Percentiles rank a stretch among this genome's conserved stretches.
These are phyloP conservation scores for Melipona bicolor DNA, from an alignment of 2,888 invertebrate genomes.

Conservation along the genomic window DNA sequence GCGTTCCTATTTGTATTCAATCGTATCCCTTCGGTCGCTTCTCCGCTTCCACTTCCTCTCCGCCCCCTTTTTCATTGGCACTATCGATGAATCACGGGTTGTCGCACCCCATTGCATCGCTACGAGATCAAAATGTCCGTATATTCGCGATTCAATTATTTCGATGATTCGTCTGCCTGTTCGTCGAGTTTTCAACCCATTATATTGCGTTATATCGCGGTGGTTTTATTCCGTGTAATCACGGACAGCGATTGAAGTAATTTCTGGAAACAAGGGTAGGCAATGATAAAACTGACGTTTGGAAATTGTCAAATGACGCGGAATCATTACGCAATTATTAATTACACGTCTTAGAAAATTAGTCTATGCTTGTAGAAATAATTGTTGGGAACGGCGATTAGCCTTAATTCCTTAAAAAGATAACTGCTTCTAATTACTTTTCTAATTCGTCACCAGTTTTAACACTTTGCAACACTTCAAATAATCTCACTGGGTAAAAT, in stretches of 20 bases:
- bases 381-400: too few species aligned
- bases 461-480: too few species aligned
- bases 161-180: not conserved
- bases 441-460: too few species aligned
- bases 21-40: conserved; percentile 25
- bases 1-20: conserved; percentile 58
- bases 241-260: not conserved
- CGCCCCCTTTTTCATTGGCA: too few species aligned
- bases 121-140: not conserved
- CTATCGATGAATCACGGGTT: not conserved
- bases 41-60: not conserved
- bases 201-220: too few species aligned
- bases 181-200: too few species aligned
- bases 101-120: not conserved
- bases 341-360: not conserved
- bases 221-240: too few species aligned
- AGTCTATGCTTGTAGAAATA: too few species aligned
- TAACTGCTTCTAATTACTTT: too few species aligned
- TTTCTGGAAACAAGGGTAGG: not conserved
- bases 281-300: not conserved
- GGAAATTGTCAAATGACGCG: not conserved
- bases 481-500: too few species aligned
- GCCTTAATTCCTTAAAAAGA: too few species aligned
- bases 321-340: not conserved
- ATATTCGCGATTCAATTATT: not conserved